Conservation (phyloP, 2,113 vertebrate species). For the Daboia siamensis region DNA sequence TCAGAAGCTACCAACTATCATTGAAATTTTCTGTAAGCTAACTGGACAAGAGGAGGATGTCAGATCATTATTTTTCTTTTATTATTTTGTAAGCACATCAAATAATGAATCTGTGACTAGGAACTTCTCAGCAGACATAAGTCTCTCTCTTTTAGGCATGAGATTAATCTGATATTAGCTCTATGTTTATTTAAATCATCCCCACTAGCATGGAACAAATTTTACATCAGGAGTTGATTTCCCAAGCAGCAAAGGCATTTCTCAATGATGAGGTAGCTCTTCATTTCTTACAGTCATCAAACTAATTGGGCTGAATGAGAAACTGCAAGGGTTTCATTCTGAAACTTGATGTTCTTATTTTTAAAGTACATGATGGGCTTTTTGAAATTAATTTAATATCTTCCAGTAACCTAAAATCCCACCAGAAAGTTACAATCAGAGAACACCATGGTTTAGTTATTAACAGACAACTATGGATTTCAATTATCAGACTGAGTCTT, state of each 20-base stretch:
- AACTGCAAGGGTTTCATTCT: background rate
- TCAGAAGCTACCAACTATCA: background rate
- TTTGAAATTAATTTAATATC: background rate
- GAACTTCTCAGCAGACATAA: background rate
- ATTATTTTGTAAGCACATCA: background rate
- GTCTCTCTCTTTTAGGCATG: background rate
- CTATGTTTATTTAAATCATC: fast-evolving
- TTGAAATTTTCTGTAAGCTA: background rate
- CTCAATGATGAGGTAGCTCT: background rate
- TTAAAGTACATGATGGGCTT: background rate
- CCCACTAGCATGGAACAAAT: background rate
- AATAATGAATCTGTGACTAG: background rate
- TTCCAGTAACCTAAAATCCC: background rate
- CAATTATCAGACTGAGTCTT: background rate
- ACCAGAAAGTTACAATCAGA: background rate
- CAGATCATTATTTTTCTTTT: background rate
- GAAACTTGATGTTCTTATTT: background rate
- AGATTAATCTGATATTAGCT: constrained; percentile 23
- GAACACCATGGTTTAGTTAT: background rate
- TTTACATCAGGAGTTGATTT: constrained; percentile 26
- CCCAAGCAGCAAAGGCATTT: background rate
- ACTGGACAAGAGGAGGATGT: background rate
- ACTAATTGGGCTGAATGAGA: constrained; percentile 16
- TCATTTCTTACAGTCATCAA: background rate
- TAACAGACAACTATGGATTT: background rate